Evolutionary conservation across 2,113 vertebrate genomes (phyloP).

Genomic region (Panthera uncia): DNA sequence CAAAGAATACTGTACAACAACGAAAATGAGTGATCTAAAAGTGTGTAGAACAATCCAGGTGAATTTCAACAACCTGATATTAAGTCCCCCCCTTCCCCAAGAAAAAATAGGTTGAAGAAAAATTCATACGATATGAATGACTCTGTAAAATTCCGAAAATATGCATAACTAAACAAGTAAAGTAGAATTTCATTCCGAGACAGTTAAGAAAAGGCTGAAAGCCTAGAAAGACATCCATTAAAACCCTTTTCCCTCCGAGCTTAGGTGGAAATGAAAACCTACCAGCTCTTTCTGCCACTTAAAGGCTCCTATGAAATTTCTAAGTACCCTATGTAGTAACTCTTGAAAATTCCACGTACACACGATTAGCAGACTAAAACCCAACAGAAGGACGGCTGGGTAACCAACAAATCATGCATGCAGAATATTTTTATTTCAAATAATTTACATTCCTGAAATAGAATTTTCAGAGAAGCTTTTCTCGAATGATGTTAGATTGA

Average conservation of each 20-base stretch:
- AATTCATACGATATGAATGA: not conserved
- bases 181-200: not conserved
- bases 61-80: not conserved
- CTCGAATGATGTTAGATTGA: constrained; percentile 74
- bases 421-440: constrained; percentile 60
- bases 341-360: constrained; percentile 46
- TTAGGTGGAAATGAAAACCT: constrained; percentile 19
- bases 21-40: not conserved
- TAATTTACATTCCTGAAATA: constrained; percentile 64
- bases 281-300: constrained; percentile 26
- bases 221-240: constrained; percentile 15
- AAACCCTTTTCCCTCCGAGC: not conserved
- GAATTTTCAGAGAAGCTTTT: constrained; percentile 69
- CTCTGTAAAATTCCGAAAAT: constrained; percentile 19
- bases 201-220: not conserved
- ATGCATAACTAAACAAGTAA: not conserved
- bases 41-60: not conserved
- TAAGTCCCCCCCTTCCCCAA: not conserved
- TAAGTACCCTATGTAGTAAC: not conserved
- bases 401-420: constrained; percentile 51
- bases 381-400: constrained; percentile 36
- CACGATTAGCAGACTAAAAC: not conserved
- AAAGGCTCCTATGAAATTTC: not conserved
- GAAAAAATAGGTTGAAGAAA: not conserved
- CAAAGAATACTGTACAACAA: not conserved